A percentile compares a stretch with the other conserved stretches of the same genome.
Evolutionary conservation across 2,797 vertebrate genomes (phyloP).

Genomic region (Aotus griseimembra): DNA sequence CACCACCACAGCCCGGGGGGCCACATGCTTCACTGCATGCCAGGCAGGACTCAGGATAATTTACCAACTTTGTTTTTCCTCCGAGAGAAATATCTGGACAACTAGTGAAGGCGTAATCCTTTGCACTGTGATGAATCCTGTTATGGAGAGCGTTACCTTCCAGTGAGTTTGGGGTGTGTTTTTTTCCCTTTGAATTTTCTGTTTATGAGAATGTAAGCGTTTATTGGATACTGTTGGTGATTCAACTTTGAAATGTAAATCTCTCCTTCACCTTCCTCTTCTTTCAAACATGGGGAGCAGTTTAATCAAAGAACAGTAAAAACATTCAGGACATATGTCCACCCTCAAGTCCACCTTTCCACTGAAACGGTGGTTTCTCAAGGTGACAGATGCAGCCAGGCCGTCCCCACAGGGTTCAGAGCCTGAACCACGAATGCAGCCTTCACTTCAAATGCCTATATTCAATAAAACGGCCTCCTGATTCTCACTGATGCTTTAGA

Average conservation of each 20-base stretch:
- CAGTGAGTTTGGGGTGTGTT: background rate
- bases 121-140: background rate
- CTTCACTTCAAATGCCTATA: conserved; percentile 8
- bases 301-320: background rate
- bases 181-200: background rate
- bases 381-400: no score
- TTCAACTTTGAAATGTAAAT: background rate
- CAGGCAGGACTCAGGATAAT: conserved; percentile 8
- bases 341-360: background rate
- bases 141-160: background rate
- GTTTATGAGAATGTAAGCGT: background rate
- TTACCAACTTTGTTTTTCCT: background rate
- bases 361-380: background rate
- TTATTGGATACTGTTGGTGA: background rate
- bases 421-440: background rate
- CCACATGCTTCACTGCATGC: background rate
- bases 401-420: background rate
- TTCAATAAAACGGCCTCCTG: background rate
- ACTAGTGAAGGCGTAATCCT: background rate
- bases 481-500: background rate
- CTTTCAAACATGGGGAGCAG: background rate
- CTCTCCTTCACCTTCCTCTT: background rate
- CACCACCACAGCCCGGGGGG: background rate
- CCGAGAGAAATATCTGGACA: background rate
- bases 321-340: background rate